Base-by-base conservation (phyloP, 2,888 invertebrate genomes). In the Cataglyphis cursor region DNA sequence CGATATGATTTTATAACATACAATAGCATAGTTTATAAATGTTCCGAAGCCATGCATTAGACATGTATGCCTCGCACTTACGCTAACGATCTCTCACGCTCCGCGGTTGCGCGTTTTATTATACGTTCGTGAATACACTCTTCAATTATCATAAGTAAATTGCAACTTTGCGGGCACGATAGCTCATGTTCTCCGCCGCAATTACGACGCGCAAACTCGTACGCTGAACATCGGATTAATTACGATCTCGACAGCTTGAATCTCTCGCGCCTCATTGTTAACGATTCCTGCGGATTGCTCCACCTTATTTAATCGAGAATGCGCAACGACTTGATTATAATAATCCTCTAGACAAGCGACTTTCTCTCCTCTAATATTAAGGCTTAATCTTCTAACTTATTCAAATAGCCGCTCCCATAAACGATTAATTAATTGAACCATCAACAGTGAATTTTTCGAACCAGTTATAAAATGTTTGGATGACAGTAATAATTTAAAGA, bases 71-170 rank as follows among this genome's bases (percentile, higher is more conserved):
- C 82, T 82, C 66, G 70, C 68, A 66, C 66, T 82, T 68, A 68
- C 80, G 80, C 80, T 68, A 68, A 80, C 61, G 82, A 66, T 65
- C 82, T 75, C 84, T 74, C 84, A 68, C 83, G 82, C 82, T 84
- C 28, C 74, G 82, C 75, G 48, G 51, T 38, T 68, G 82, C 80
- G 66, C 80, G 59, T 84, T 85, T 84, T 81, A 84, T 85, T 84
- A 85, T 73, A 81, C 78, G 82, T 68, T 80, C 70, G 82, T 51
- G 75, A 82, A 74, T 62, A 66, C 86, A 66, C 86, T 80, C 82
- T 72, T 62, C 76, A 85, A 86, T 86, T 86, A 86, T 86, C 85
- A 85, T 80, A 82, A 85, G 78, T 84, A 78, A 64, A 76, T 76
- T 82, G 81, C 85, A 70, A 78, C 82, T 73, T 82, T 66, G 72